Percentiles rank a stretch among this genome's conserved stretches.
phyloP scores from a whole-genome alignment of 2,888 invertebrate genomes.

The Hoplodrina ambigua region DNA sequence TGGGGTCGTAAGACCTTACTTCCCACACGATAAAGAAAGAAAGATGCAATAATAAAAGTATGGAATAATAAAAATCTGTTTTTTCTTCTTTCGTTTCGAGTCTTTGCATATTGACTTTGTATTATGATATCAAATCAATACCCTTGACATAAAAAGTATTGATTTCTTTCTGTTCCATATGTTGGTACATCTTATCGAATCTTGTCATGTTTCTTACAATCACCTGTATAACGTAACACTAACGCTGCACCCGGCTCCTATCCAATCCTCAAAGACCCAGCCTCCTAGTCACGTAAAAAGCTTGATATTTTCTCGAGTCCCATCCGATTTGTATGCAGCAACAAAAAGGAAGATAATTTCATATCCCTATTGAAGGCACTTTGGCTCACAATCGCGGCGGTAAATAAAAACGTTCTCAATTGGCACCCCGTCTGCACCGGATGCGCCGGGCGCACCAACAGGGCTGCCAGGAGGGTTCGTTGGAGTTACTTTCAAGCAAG shows the following conservation, averaged over 20 bases:
- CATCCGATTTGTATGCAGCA: conserved; percentile 37
- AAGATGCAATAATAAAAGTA: too few relatives aligned
- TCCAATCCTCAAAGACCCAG: neutral
- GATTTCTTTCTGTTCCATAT: too few relatives aligned
- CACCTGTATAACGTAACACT: neutral
- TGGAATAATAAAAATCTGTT: too few relatives aligned
- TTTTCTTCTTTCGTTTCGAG: too few relatives aligned
- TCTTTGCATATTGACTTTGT: too few relatives aligned
- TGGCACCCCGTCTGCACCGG: conserved; percentile 67
- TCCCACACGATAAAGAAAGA: too few relatives aligned
- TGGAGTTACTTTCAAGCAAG: too few relatives aligned
- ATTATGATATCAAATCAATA: too few relatives aligned
- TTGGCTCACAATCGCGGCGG: conserved; percentile 60
- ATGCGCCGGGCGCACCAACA: conserved; percentile 49
- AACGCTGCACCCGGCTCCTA: neutral
- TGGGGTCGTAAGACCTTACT: too few relatives aligned
- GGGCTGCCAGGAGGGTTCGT: conserved; percentile 31
- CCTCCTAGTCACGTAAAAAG: conserved; percentile 13
- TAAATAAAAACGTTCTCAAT: conserved; percentile 67
- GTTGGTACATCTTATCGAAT: neutral
- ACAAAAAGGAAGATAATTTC: conserved; percentile 62
- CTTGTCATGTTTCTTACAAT: neutral
- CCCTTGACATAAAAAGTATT: too few relatives aligned
- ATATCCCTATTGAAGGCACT: conserved; percentile 63
- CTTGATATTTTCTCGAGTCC: neutral